Percentiles rank a stretch among this genome's conserved stretches.
phyloP scores from a whole-genome alignment of 2,113 vertebrate genomes.

The Protobothrops flavoviridis region DNA sequence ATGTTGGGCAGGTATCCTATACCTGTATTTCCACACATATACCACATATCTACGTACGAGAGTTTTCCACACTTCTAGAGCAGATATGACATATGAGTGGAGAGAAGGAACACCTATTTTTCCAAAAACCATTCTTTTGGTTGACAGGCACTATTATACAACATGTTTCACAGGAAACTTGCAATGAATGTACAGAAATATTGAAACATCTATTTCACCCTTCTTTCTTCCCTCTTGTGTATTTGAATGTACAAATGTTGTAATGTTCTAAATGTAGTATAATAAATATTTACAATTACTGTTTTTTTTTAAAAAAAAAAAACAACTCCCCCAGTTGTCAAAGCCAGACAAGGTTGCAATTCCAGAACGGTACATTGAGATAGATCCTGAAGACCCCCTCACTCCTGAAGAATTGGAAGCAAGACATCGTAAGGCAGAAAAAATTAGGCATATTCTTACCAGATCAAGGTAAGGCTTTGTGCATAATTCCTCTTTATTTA shows the following conservation, averaged over 20 bases:
- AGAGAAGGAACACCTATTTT: no score
- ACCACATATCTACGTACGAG: background rate
- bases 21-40: no score
- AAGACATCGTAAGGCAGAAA: slow-evolving; percentile 89
- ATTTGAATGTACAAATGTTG: background rate
- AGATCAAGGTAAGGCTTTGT: slow-evolving; percentile 83
- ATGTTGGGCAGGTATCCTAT: no score
- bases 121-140: no score
- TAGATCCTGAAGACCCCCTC: slow-evolving; percentile 88
- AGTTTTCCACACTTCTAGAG: no score
- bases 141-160: background rate
- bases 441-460: slow-evolving; percentile 92
- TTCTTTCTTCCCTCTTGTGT: background rate
- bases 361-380: slow-evolving; percentile 90
- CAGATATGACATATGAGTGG: no score
- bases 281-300: background rate
- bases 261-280: background rate
- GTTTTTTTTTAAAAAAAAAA: no score
- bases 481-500: background rate
- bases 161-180: background rate
- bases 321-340: slow-evolving; percentile 75
- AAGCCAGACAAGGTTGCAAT: slow-evolving; percentile 92
- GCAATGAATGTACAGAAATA: background rate
- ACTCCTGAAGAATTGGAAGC: slow-evolving; percentile 89
- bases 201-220: background rate